Conservation (phyloP, 2,113 vertebrate genomes). For the Notothenia coriiceps region DNA sequence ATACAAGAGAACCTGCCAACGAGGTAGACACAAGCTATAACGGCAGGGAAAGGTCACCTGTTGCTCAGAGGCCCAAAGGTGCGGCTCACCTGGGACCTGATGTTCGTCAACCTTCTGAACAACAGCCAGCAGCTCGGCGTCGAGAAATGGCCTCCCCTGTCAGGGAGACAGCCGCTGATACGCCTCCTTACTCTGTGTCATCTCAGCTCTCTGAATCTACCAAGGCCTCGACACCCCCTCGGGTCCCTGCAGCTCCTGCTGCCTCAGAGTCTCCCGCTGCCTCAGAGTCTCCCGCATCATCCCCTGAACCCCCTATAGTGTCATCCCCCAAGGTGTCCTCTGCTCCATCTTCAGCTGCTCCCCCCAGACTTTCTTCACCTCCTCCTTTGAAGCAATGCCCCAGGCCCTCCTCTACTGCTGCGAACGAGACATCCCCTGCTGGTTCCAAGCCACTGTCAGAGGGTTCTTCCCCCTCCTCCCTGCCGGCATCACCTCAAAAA, state of each 20-base stretch:
- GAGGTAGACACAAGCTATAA: conserved; percentile 76
- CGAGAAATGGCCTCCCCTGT: conserved; percentile 59
- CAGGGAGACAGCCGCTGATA: conserved; percentile 60
- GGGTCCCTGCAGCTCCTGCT: conserved; percentile 37
- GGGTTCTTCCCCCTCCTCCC: conserved; percentile 52
- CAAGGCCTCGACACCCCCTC: conserved; percentile 47
- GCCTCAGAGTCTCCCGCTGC: conserved; percentile 51
- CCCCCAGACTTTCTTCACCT: conserved; percentile 64
- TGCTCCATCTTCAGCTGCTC: conserved; percentile 43
- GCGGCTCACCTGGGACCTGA: conserved; percentile 60
- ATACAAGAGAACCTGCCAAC: conserved; percentile 70
- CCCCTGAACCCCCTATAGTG: not conserved
- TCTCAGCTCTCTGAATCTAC: conserved; percentile 54
- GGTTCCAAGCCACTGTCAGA: conserved; percentile 39
- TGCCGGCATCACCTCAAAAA: conserved; percentile 49
- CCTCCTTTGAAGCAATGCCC: conserved; percentile 58
- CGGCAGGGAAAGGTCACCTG: conserved; percentile 67
- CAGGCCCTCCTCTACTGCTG: conserved; percentile 43
- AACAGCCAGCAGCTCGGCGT: conserved; percentile 52
- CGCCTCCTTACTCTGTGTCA: conserved; percentile 48
- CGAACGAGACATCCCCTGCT: conserved; percentile 40
- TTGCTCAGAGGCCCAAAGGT: conserved; percentile 58
- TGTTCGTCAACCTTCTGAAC: conserved; percentile 61
- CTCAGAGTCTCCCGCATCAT: conserved; percentile 51
- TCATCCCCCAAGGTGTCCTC: conserved; percentile 32